Base-by-base conservation (phyloP, 2,113 vertebrate genomes). In the Trachemys scripta region DNA sequence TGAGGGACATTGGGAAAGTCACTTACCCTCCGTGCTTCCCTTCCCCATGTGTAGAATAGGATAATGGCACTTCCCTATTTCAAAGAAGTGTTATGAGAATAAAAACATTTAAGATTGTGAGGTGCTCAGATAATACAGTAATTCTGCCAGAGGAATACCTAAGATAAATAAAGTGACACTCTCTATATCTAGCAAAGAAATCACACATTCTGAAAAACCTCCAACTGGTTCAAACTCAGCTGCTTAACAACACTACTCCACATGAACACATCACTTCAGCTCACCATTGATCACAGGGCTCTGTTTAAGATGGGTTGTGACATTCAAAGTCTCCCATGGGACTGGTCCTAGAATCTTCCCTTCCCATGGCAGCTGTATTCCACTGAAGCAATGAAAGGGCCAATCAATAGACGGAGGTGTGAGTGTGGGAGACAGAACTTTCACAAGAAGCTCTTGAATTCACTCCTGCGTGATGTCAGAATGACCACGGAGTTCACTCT, bases 331-430 rank as follows among this genome's bases (percentile, higher is more conserved):
- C 45, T 53, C 85, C 47, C 2, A 1, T 29, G 47, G 8, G 47
- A 88, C 88, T 54, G 29, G 6, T 79, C 31, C 42, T 22, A 25
- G 24, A 79, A 91, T 51, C 57, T 47, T 1, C 13, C 19, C 10
- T 88, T 17, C 78, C 50, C 9, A 53, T 82, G 31, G 65, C 93
- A 93, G 56, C 93, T 92, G 90, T 9, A 38, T 83, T 84, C 80
- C 92, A 82, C 90, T 90, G 76, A 56, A 80, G 62, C 49, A 80
- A 7, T 1, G 35, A 38, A 80, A 80, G 59, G 2, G 3, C 78
- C 31, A 88, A 47, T 45, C 56, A 86, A 35, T 29, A 38, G 51
- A 54, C 50, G 85, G 0, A 4, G 79, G 78, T 29, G 42, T 22
- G 82, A 56, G 90, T 84, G 69, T 86, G 93, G 75, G 62, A 57